Conservation (phyloP, 2,797 vertebrate species). For the Lacerta agilis region DNA sequence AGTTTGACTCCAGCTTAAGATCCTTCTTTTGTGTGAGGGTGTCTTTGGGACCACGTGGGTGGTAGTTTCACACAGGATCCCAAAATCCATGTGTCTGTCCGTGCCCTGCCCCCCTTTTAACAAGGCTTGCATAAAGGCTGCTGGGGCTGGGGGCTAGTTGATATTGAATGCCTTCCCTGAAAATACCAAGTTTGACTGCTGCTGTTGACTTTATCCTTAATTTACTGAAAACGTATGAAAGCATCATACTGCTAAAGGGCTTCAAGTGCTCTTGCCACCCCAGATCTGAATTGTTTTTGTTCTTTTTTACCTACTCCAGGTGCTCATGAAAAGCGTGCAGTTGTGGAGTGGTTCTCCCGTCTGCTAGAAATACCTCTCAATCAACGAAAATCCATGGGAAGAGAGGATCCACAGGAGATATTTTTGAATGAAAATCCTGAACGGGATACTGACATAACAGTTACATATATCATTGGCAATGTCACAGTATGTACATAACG, state of each 20-base stretch:
- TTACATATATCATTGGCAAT: slow-evolving; percentile 84
- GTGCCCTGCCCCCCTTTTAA: neutral
- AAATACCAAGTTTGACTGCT: too few relatives aligned
- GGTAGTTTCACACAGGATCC: too few relatives aligned
- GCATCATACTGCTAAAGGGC: neutral
- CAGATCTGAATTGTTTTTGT: neutral
- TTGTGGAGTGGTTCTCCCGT: slow-evolving; percentile 89
- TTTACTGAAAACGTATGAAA: neutral
- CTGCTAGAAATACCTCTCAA: slow-evolving; percentile 82
- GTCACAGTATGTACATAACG: slow-evolving; percentile 76
- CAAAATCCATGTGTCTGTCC: too few relatives aligned
- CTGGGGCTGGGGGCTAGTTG: neutral
- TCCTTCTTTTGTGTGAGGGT: too few relatives aligned
- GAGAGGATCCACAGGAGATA: slow-evolving; percentile 84
- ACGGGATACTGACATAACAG: slow-evolving; percentile 83
- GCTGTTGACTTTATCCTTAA: neutral
- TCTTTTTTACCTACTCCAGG: slow-evolving; percentile 54
- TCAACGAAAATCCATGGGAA: slow-evolving; percentile 83
- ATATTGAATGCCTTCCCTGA: neutral
- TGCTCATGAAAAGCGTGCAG: slow-evolving; percentile 81
- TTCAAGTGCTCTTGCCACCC: neutral
- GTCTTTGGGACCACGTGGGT: too few relatives aligned
- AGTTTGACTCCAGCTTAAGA: too few relatives aligned
- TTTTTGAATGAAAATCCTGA: slow-evolving; percentile 83
- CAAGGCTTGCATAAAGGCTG: neutral